Percentiles rank a stretch among this genome's conserved stretches.
phyloP scores from a whole-genome alignment of 2,113 vertebrate species.

The Chlorodrepanis virens region DNA sequence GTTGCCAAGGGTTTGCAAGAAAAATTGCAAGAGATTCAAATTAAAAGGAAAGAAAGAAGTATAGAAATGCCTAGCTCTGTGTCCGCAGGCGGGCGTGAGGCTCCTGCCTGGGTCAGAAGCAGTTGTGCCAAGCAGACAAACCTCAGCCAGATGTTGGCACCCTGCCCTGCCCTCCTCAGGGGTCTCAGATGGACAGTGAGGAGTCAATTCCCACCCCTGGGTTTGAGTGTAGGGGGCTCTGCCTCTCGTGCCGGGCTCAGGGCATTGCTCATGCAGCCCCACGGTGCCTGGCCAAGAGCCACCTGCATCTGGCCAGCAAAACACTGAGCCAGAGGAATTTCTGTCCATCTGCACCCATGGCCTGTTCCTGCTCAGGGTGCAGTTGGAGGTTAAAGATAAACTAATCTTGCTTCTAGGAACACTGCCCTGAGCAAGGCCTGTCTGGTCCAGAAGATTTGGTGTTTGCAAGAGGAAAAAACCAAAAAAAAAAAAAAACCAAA shows the following conservation, averaged over 20 bases:
- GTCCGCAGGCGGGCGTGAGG: fast-evolving
- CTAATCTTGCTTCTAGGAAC: conserved; percentile 39
- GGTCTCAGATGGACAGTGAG: fast-evolving
- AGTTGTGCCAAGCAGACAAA: background rate
- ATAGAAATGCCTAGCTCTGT: background rate
- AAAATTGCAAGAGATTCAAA: background rate
- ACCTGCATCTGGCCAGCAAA: background rate
- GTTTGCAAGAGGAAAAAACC: background rate
- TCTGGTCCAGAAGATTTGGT: conserved; percentile 21
- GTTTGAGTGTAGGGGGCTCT: background rate
- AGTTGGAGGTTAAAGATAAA: conserved; percentile 27
- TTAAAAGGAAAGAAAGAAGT: background rate
- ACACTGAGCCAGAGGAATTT: background rate
- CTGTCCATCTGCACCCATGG: background rate
- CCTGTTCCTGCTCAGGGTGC: background rate
- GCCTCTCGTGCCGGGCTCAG: fast-evolving
- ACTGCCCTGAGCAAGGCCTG: conserved; percentile 20
- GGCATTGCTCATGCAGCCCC: fast-evolving
- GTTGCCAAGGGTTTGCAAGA: background rate
- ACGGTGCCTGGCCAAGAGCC: background rate
- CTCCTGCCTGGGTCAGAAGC: background rate
- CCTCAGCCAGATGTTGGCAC: background rate
- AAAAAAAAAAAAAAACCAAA: too few species aligned
- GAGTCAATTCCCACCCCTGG: fast-evolving
- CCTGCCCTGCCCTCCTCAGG: fast-evolving